Evolutionary conservation across 2,888 invertebrate genomes (phyloP).

Genomic region (Rutpela maculata): DNA sequence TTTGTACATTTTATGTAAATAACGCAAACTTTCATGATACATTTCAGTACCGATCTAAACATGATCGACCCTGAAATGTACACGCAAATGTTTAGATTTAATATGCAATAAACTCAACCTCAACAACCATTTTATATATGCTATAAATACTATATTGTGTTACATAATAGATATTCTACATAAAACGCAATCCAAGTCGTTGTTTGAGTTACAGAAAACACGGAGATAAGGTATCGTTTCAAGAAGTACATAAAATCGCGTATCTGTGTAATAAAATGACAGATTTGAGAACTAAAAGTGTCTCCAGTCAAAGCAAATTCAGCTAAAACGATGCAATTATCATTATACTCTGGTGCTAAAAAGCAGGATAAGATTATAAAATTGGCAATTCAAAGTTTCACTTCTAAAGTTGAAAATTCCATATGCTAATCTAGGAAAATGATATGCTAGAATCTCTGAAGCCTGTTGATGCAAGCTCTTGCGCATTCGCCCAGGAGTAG

Average conservation of each 20-base stretch:
- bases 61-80: too few species aligned
- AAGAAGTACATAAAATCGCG: neutral
- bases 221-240: neutral
- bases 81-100: too few species aligned
- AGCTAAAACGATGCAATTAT: neutral
- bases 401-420: conserved; percentile 26
- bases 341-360: neutral
- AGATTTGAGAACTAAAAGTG: neutral
- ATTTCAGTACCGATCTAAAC: too few species aligned
- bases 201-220: neutral
- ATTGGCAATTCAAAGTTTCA: neutral
- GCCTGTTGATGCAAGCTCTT: conserved; percentile 49
- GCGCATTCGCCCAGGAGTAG: conserved; percentile 58
- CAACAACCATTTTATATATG: too few species aligned
- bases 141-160: neutral
- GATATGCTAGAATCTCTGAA: conserved; percentile 24
- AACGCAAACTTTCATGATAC: too few species aligned
- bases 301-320: neutral
- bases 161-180: neutral
- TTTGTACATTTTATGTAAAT: too few species aligned
- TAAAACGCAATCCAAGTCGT: neutral
- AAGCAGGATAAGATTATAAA: neutral
- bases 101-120: too few species aligned
- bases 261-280: conserved; percentile 3
- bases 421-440: conserved; percentile 30